A percentile compares a stretch with the other conserved stretches of the same genome.
phyloP scores from a whole-genome alignment of 2,888 invertebrate genomes.

The Cerceris ruficornis region DNA sequence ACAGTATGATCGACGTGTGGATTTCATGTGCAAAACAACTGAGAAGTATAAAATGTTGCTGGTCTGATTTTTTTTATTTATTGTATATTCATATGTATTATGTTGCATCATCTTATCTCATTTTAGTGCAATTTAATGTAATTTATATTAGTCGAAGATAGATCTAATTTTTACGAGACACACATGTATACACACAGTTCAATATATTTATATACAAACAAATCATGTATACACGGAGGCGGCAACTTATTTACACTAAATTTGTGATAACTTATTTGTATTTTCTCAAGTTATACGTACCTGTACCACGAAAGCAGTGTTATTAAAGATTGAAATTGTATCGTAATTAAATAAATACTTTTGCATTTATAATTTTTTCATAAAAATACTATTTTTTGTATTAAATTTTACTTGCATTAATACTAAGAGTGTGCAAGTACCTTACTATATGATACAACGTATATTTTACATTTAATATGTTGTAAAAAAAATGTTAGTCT shows the following conservation, averaged over 20 bases:
- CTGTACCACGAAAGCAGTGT: conserved; percentile 67
- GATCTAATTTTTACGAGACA: conserved; percentile 21
- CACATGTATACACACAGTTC: conserved; percentile 20
- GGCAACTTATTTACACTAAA: conserved; percentile 45
- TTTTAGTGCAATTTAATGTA: conserved; percentile 17
- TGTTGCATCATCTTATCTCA: conserved; percentile 16
- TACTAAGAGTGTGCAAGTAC: background rate
- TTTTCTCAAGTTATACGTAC: conserved; percentile 69
- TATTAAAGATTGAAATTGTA: conserved; percentile 45
- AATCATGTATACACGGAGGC: conserved; percentile 38
- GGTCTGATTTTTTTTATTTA: conserved; percentile 10
- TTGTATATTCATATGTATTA: conserved; percentile 16
- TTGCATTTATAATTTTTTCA: conserved; percentile 44
- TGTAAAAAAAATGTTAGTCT: too few species aligned
- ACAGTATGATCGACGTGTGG: background rate
- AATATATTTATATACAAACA: conserved; percentile 39
- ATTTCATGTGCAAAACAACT: conserved; percentile 29
- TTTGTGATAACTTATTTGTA: conserved; percentile 71
- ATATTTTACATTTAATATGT: too few species aligned
- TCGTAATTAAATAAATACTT: conserved; percentile 40
- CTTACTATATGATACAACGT: background rate
- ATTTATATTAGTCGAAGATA: conserved; percentile 16
- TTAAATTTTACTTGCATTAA: background rate
- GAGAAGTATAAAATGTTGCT: conserved; percentile 5
- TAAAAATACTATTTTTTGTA: conserved; percentile 11